Evolutionary conservation across 1,140 invertebrate species (phyloP).

Genomic region (Bombus balteatus): DNA sequence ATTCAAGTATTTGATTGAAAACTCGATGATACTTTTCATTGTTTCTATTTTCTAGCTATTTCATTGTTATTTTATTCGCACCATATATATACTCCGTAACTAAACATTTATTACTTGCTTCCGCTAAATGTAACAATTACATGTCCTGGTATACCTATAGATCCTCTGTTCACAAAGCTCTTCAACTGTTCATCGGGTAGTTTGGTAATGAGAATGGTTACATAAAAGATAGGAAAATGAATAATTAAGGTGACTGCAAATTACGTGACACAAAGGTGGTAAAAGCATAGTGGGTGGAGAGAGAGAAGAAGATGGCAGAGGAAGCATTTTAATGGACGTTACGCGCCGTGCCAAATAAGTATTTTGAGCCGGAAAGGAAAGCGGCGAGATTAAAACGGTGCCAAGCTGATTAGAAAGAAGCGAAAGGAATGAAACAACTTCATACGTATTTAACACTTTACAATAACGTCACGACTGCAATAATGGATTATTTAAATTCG

Average conservation of each 20-base stretch:
- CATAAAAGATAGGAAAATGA: not conserved
- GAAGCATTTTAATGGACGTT: slow-evolving; percentile 46
- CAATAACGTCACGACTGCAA: not conserved
- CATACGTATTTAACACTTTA: not conserved
- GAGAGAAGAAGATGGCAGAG: slow-evolving; percentile 1
- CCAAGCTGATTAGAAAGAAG: slow-evolving; percentile 54
- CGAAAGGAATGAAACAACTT: slow-evolving; percentile 36
- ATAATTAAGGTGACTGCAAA: not conserved
- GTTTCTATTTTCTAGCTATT: too few species aligned
- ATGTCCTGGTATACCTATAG: too few species aligned
- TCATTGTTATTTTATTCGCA: too few species aligned
- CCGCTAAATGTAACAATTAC: too few species aligned
- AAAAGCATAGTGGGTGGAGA: not conserved
- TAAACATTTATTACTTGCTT: too few species aligned
- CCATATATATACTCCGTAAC: too few species aligned
- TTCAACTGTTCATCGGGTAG: not conserved
- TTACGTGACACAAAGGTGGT: slow-evolving; percentile 12
- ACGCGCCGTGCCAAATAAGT: slow-evolving; percentile 48
- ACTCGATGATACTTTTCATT: too few species aligned
- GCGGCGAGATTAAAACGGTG: slow-evolving; percentile 49
- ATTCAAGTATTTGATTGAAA: too few species aligned
- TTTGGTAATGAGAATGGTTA: not conserved
- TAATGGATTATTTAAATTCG: slow-evolving; percentile 22
- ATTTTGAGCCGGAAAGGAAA: slow-evolving; percentile 51
- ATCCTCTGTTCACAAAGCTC: not conserved